Conservation (phyloP, 2,113 vertebrate species). For the Nothocercus nigrocapillus region DNA sequence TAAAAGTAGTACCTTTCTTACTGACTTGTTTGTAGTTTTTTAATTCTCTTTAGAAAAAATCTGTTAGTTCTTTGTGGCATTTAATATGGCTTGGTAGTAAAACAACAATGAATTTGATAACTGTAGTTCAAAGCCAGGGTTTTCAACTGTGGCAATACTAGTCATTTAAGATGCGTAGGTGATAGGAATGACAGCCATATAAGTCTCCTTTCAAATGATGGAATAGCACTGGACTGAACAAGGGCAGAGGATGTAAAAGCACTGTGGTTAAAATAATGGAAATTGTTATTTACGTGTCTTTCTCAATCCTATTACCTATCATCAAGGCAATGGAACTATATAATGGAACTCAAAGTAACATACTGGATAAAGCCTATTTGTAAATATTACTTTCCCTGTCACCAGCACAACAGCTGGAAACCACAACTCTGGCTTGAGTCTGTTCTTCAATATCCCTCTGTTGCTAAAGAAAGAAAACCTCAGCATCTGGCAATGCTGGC, state of each 20-base stretch:
- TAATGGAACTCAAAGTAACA: background rate
- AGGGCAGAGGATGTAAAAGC: background rate
- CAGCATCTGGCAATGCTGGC: background rate
- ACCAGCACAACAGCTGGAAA: background rate
- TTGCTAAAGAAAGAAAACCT: background rate
- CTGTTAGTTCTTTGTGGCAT: background rate
- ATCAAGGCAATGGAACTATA: background rate
- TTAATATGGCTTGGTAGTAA: background rate
- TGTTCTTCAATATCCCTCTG: background rate
- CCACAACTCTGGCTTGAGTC: background rate
- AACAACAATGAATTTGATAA: background rate
- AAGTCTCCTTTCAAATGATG: background rate
- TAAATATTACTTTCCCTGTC: background rate
- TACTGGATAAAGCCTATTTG: background rate
- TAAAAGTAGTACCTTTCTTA: background rate
- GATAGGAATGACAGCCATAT: rapidly evolving
- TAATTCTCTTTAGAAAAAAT: background rate
- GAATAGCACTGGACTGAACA: background rate
- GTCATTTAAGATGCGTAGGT: background rate
- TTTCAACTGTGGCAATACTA: background rate
- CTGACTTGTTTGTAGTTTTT: background rate
- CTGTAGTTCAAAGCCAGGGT: background rate
- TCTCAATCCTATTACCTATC: background rate
- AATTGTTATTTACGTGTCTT: background rate
- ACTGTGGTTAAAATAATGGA: background rate